phyloP scores from a whole-genome alignment of 2,797 vertebrate genomes.

The Gastrophryne carolinensis region DNA sequence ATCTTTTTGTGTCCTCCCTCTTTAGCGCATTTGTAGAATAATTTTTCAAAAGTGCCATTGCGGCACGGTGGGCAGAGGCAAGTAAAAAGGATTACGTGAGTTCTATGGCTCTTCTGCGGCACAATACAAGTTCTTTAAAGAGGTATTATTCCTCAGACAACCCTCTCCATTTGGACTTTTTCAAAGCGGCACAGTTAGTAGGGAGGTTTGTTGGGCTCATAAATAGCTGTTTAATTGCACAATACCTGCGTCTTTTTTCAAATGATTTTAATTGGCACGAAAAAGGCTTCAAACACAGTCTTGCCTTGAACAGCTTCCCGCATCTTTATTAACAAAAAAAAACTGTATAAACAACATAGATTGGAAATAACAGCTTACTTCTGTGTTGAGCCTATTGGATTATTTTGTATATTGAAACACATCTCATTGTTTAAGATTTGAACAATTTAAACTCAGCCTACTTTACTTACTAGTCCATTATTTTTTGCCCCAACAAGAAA shows the following conservation, averaged over 20 bases:
- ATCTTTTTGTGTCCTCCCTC: slow-evolving; percentile 42
- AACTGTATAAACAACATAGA: slow-evolving; percentile 23
- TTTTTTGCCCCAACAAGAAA: no score
- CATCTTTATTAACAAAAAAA: slow-evolving; percentile 23
- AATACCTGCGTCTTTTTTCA: slow-evolving; percentile 25
- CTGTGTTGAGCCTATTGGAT: background rate
- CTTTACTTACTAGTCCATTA: no score
- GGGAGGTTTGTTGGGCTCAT: slow-evolving; percentile 2
- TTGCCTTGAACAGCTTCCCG: slow-evolving; percentile 9
- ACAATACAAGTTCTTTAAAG: slow-evolving; percentile 41
- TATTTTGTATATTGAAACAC: background rate
- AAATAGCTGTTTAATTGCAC: slow-evolving; percentile 34
- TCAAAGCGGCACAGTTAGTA: slow-evolving; percentile 29
- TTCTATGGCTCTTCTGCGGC: slow-evolving; percentile 12
- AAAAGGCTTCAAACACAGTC: slow-evolving; percentile 6
- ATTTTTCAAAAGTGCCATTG: slow-evolving; percentile 45
- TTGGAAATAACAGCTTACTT: background rate
- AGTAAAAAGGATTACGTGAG: slow-evolving; percentile 19
- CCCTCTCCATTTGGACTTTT: slow-evolving; percentile 28
- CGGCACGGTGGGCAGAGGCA: slow-evolving; percentile 2
- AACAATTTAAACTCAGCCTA: no score
- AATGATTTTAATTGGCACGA: slow-evolving; percentile 41
- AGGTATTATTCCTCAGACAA: slow-evolving; percentile 30
- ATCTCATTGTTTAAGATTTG: background rate
- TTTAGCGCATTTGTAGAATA: slow-evolving; percentile 44